A percentile compares a stretch with the other conserved stretches of the same genome.
Conservation (phyloP, 2,113 vertebrate genomes). For the Sus scrofa region DNA sequence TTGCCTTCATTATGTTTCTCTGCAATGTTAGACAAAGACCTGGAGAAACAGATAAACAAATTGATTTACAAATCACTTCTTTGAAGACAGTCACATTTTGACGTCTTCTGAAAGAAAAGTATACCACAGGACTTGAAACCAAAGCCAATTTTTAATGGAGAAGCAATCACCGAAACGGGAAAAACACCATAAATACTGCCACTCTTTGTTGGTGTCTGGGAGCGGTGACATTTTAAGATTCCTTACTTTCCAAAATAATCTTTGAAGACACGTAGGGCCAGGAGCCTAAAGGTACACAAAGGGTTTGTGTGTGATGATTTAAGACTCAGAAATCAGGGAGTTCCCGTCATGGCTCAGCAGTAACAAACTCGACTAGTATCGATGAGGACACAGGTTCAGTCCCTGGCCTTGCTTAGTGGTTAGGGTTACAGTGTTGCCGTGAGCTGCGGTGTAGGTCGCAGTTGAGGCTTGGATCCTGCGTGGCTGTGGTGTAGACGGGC, state of each 20-base stretch:
- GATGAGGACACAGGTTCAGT: too few species aligned
- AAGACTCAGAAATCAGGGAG: background rate
- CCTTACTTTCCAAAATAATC: background rate
- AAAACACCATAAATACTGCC: background rate
- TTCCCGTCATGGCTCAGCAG: too few species aligned
- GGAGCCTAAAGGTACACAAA: background rate
- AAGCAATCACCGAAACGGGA: background rate
- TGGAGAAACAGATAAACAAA: conserved; percentile 71
- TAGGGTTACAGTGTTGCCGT: too few species aligned
- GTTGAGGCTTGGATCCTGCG: too few species aligned
- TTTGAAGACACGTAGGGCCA: background rate
- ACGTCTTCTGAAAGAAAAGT: conserved; percentile 26
- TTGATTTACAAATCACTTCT: background rate
- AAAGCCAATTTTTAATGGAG: background rate
- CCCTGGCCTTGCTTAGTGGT: too few species aligned
- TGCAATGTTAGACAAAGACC: conserved; percentile 85
- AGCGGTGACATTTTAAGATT: background rate
- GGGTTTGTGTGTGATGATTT: background rate
- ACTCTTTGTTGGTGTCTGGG: background rate
- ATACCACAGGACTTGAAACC: background rate
- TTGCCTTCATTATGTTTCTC: conserved; percentile 84
- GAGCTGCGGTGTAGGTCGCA: too few species aligned
- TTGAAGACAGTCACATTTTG: background rate
- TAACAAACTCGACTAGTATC: too few species aligned
- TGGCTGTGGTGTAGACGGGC: too few species aligned